phyloP scores from a whole-genome alignment of 2,797 vertebrate species.

The Acipenser transmontanus region DNA sequence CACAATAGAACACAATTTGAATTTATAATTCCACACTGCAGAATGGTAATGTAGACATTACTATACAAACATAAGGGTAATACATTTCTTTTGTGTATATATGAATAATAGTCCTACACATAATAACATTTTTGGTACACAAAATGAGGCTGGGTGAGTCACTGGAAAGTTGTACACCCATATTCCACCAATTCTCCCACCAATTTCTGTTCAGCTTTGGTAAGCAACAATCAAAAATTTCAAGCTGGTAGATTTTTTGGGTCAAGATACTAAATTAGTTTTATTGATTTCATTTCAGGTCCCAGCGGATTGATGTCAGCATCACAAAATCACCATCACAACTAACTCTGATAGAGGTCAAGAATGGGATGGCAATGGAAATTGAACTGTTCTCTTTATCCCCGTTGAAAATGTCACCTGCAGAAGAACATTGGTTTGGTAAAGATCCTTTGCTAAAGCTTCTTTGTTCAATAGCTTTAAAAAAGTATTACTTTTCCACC shows the following conservation, averaged over 20 bases:
- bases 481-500: too few relatives aligned
- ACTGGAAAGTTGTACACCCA: neutral
- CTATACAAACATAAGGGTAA: too few relatives aligned
- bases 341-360: neutral
- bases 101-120: neutral
- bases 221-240: slow-evolving; percentile 1
- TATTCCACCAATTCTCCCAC: neutral
- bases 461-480: too few relatives aligned
- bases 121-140: neutral
- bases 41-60: too few relatives aligned
- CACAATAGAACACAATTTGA: too few relatives aligned
- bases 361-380: neutral
- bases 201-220: neutral
- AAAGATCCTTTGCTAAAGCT: too few relatives aligned
- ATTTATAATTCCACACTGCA: too few relatives aligned
- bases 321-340: neutral
- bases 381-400: neutral
- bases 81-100: too few relatives aligned
- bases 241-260: neutral
- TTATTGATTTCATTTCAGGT: neutral
- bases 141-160: neutral
- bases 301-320: neutral
- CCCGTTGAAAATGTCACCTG: too few relatives aligned
- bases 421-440: too few relatives aligned
- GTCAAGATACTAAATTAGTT: neutral